These are phyloP conservation scores for Dryobotodes eremita DNA, from an alignment of 2,888 invertebrate species.

Conservation along the genomic window DNA sequence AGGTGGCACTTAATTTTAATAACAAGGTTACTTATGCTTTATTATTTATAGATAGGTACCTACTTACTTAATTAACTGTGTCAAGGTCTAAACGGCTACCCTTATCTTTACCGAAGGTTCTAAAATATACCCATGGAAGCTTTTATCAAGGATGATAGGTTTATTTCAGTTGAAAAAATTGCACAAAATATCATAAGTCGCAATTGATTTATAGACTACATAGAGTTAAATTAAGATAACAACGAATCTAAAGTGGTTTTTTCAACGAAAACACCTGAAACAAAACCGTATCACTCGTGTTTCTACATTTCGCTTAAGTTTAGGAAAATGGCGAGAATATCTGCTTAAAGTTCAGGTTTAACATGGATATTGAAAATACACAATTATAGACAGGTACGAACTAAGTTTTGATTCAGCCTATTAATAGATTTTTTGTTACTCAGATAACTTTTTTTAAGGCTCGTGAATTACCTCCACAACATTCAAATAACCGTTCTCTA, in stretches of 20 bases:
- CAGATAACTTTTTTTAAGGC: background rate
- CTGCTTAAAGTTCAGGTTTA: background rate
- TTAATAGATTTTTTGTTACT: background rate
- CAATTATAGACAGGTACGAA: background rate
- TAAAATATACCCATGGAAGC: too few relatives aligned
- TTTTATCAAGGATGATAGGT: background rate
- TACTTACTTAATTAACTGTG: background rate
- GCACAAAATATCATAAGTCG: background rate
- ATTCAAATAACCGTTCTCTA: slow-evolving; percentile 2
- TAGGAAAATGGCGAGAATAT: background rate
- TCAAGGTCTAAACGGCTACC: background rate
- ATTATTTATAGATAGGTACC: background rate
- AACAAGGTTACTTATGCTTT: background rate
- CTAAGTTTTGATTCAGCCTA: background rate
- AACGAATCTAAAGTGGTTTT: background rate
- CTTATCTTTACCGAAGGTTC: background rate
- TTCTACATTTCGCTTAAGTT: slow-evolving; percentile 15
- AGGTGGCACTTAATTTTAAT: background rate
- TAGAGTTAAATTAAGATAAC: background rate
- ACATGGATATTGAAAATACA: background rate
- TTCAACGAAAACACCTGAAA: background rate
- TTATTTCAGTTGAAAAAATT: slow-evolving; percentile 6
- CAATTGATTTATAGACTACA: background rate
- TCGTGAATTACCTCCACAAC: background rate
- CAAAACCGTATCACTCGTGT: background rate